phyloP scores from a whole-genome alignment of 2,888 invertebrate species.

The Stenoptilia bipunctidactyla region DNA sequence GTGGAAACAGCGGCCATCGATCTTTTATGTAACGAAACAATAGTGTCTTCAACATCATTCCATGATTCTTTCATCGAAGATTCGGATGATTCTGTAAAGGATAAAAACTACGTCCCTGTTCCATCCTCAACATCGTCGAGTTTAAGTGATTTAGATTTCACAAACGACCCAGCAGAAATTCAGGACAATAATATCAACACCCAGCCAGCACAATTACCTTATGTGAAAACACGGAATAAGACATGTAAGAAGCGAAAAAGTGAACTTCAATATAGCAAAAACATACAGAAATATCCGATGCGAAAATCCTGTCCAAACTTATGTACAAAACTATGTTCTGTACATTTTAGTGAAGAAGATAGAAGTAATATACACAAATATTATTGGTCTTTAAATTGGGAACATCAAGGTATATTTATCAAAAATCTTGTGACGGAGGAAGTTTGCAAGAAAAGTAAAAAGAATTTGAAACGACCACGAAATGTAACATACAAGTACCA shows the following conservation, averaged over 20 bases:
- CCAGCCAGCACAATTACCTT: constrained; percentile 3
- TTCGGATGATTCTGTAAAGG: too few relatives aligned
- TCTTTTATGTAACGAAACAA: constrained; percentile 7
- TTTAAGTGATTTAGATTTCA: constrained; percentile 4
- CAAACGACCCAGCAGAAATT: constrained; percentile 8
- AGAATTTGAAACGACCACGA: constrained; percentile 8
- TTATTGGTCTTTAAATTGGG: constrained; percentile 9
- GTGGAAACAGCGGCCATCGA: constrained; percentile 6
- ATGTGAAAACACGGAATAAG: constrained; percentile 6
- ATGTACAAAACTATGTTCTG: background rate
- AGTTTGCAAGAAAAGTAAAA: too few relatives aligned
- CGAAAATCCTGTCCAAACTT: constrained; percentile 7
- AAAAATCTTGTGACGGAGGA: too few relatives aligned
- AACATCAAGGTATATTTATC: constrained; percentile 9
- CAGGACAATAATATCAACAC: constrained; percentile 2
- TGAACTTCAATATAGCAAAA: constrained; percentile 5
- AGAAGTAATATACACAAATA: constrained; percentile 3
- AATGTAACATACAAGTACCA: constrained; percentile 7
- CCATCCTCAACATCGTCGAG: too few relatives aligned
- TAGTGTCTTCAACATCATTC: constrained; percentile 5
- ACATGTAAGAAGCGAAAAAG: constrained; percentile 2
- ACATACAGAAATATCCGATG: constrained; percentile 7
- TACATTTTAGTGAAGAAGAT: constrained; percentile 7
- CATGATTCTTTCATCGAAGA: too few relatives aligned
- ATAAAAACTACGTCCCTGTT: too few relatives aligned